Conservation (phyloP, 2,113 vertebrate species). For the Lonchura striata region DNA sequence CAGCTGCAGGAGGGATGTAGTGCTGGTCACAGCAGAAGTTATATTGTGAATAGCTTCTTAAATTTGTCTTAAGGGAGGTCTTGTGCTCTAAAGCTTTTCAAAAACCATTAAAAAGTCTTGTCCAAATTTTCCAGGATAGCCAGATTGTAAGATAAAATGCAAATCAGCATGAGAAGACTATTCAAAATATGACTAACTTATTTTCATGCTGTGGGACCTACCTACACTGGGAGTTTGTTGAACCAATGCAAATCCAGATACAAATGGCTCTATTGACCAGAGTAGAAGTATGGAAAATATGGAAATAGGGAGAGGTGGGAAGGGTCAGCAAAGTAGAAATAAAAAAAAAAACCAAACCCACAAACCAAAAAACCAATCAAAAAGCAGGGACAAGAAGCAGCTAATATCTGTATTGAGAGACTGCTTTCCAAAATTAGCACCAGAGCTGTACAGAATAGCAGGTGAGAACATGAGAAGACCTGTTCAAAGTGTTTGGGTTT, state of each 20-base stretch:
- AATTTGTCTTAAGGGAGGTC: background rate
- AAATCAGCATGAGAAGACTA: background rate
- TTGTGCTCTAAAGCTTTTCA: background rate
- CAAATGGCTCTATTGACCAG: background rate
- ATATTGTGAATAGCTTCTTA: background rate
- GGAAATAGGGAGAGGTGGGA: background rate
- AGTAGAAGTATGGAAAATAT: background rate
- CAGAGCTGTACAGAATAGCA: background rate
- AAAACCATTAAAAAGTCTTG: background rate
- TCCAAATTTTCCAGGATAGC: background rate
- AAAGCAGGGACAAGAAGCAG: background rate
- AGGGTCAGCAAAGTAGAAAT: background rate
- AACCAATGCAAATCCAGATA: slow-evolving; percentile 1
- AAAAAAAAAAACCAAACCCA: background rate
- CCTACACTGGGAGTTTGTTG: background rate
- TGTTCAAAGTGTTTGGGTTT: background rate
- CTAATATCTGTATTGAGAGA: background rate
- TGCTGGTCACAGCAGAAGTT: background rate
- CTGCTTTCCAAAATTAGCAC: background rate
- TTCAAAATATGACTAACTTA: background rate
- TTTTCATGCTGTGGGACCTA: background rate
- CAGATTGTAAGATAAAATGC: background rate
- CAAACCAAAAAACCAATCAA: background rate
- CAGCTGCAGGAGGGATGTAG: background rate
- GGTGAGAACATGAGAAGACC: background rate